Evolutionary conservation across 2,113 vertebrate species (phyloP), one percentile per base, ranked within the genome.

Genomic region (Rutilus rutilus): DNA sequence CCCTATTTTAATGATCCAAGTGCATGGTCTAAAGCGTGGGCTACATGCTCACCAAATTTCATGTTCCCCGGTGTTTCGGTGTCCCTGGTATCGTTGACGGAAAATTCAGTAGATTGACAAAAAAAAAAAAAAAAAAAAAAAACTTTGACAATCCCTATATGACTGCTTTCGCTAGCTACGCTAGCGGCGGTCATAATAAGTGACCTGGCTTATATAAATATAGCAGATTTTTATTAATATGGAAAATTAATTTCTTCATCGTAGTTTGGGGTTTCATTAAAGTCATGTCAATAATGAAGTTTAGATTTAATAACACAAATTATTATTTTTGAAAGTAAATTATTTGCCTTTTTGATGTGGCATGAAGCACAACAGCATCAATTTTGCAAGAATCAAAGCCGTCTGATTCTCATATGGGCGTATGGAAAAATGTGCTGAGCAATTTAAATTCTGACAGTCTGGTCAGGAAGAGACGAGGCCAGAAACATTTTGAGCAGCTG

Each of bases 371-470:
- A 54, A 19, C 47, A 54, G 50, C 50, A 77, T 77, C 50, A 2
- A 57, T 71, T 71, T 39, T 71, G 33, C 67, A n/a, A 73, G 39
- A 42, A 42, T 6, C 36, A 2, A 17, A 23, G 12, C 19, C 0
- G 14, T 45, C 36, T 42, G 78, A 60, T 80, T 80, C 59, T 62
- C 1, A 62, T 23, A 39, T 9, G 23, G 36, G 11, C 23, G 9
- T 25, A 62, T 62, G 27, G 50, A 54, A 77, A 77, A 77, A 77
- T 54, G 17, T 54, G 45, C 50, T 21, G 50, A 54, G 75, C 75
- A 54, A 21, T 77, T 77, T 21, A 45, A 64, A 80, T 64, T 64
- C 23, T 47, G 78, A 21, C 75, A 47, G 59, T 80, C 78, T 80
- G 39, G 36, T 30, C 78, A 27, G 23, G 57, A 64, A 80, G 39